Percentiles rank a stretch among this genome's conserved stretches.
These are phyloP conservation scores for Kuschelorhynchus macadamiae DNA, from an alignment of 2,888 invertebrate genomes.

Conservation along the genomic window DNA sequence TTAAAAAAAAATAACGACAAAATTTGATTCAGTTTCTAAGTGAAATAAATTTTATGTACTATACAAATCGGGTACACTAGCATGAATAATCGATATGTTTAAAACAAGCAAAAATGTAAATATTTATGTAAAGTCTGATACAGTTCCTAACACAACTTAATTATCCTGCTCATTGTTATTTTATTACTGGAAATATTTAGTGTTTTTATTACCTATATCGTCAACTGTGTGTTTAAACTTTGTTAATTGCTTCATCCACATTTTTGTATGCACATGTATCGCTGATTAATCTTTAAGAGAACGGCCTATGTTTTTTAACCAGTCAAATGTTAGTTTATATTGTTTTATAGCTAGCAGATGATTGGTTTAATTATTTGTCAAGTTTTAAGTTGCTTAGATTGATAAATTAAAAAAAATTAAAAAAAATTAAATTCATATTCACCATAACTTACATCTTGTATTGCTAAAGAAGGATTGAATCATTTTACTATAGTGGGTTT, in stretches of 20 bases:
- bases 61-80: background rate
- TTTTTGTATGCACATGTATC: too few species aligned
- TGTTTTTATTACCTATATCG: background rate
- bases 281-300: background rate
- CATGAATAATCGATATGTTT: background rate
- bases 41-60: too few species aligned
- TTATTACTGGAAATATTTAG: constrained; percentile 1
- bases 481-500: too few species aligned
- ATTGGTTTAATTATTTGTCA: too few species aligned
- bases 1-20: too few species aligned
- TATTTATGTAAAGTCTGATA: constrained; percentile 1
- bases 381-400: too few species aligned
- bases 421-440: too few species aligned
- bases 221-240: background rate
- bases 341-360: too few species aligned
- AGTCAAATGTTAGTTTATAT: background rate
- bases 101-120: background rate
- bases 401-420: too few species aligned
- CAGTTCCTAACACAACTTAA: background rate
- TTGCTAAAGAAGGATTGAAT: too few species aligned
- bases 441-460: too few species aligned
- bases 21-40: too few species aligned
- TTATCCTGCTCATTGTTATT: background rate
- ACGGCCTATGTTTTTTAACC: background rate
- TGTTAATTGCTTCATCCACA: background rate